Evolutionary conservation across 1,140 invertebrate species (phyloP).

Genomic region (Tribolium madens): DNA sequence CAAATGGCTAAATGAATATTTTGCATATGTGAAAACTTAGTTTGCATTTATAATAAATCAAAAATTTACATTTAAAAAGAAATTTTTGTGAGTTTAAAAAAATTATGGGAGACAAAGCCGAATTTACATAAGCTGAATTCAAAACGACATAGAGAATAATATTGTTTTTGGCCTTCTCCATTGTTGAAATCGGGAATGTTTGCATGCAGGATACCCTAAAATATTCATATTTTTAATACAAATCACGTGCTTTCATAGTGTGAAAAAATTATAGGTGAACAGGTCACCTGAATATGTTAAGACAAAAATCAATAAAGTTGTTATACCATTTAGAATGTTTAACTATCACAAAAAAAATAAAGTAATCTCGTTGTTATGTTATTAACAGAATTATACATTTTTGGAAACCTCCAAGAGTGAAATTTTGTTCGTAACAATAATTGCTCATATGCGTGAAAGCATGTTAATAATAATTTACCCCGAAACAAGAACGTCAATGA

Average conservation of each 20-base stretch:
- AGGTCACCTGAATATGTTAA: not conserved
- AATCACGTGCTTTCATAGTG: not conserved
- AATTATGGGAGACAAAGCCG: not conserved
- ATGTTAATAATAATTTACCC: not conserved
- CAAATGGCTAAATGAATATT: too few relatives aligned
- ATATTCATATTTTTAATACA: conserved; percentile 12
- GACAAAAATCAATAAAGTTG: not conserved
- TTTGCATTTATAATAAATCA: too few relatives aligned
- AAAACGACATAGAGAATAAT: not conserved
- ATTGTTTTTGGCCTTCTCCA: not conserved
- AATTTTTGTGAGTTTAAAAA: too few relatives aligned
- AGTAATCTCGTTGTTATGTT: not conserved
- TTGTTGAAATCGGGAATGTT: not conserved
- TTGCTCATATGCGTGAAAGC: too few relatives aligned
- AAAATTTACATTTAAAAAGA: too few relatives aligned
- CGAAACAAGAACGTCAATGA: not conserved
- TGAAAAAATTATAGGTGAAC: conserved; percentile 7
- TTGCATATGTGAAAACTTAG: too few relatives aligned
- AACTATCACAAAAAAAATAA: not conserved
- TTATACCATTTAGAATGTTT: not conserved
- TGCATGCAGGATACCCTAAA: conserved; percentile 2
- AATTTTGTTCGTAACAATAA: conserved; percentile 6
- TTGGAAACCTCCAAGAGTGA: not conserved
- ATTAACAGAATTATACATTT: conserved; percentile 1
- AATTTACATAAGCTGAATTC: conserved; percentile 16